phyloP scores from a whole-genome alignment of 1,140 invertebrate genomes.

The Drosophila aff. region DNA sequence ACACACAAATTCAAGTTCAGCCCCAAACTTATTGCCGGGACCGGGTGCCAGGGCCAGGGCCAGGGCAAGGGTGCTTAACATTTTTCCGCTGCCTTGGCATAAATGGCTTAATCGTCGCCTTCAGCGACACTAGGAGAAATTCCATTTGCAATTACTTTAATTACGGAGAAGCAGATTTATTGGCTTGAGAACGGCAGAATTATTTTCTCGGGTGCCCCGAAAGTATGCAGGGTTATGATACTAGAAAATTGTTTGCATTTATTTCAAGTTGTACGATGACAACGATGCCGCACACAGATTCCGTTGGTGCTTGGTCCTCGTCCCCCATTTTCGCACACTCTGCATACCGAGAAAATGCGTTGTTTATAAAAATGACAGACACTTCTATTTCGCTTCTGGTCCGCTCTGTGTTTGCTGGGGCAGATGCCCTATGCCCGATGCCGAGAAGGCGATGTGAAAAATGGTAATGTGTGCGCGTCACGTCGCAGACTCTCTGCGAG shows the following conservation, averaged over 20 bases:
- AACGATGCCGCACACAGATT: conserved; percentile 64
- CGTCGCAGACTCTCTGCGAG: conserved; percentile 47
- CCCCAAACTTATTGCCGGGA: not conserved
- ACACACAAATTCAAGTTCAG: conserved; percentile 40
- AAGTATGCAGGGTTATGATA: conserved; percentile 48
- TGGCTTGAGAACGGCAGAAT: conserved; percentile 34
- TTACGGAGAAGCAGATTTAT: conserved; percentile 65
- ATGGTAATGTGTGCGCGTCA: conserved; percentile 70
- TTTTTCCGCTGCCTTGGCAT: conserved; percentile 75
- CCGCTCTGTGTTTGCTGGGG: conserved; percentile 13
- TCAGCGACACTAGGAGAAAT: conserved; percentile 51
- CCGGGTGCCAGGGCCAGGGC: not conserved
- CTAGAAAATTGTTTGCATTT: conserved; percentile 75
- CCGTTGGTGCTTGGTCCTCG: not conserved
- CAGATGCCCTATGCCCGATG: conserved; percentile 39
- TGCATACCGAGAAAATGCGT: conserved; percentile 62
- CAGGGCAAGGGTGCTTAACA: conserved; percentile 56
- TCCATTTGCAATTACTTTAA: conserved; percentile 78
- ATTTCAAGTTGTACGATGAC: conserved; percentile 73
- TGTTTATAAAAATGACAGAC: conserved; percentile 83
- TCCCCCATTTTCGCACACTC: conserved; percentile 8
- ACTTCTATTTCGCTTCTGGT: conserved; percentile 70
- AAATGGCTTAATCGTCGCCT: conserved; percentile 77
- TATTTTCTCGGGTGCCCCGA: conserved; percentile 18
- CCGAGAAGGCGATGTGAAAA: conserved; percentile 71